phyloP scores from a whole-genome alignment of 2,797 vertebrate genomes.

The Coregonus suidteri region DNA sequence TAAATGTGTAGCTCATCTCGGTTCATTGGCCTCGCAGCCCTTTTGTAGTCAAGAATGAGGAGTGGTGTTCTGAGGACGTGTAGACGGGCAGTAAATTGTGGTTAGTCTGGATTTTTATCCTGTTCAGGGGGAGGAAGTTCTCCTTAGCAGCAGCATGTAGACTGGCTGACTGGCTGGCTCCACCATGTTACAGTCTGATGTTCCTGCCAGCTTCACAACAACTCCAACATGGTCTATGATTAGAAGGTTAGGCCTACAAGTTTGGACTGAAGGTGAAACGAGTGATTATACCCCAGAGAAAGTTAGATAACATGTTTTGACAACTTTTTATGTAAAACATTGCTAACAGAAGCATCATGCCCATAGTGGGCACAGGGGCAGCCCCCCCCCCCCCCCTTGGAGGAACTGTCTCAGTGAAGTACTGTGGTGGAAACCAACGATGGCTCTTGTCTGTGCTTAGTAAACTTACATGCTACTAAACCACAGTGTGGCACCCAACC shows the following conservation, averaged over 20 bases:
- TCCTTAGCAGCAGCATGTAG: not conserved
- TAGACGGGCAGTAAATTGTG: conserved; percentile 33
- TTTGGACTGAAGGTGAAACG: not conserved
- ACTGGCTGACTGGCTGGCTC: not conserved
- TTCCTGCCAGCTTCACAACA: not conserved
- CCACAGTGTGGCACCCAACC: conserved; percentile 56
- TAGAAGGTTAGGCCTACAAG: not conserved
- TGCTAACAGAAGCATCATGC: no score
- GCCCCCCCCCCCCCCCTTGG: not conserved
- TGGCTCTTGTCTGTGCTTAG: conserved; percentile 19
- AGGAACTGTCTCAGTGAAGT: not conserved
- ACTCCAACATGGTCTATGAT: not conserved
- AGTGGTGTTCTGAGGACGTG: conserved; percentile 19
- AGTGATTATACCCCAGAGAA: not conserved
- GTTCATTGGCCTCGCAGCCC: conserved; percentile 19
- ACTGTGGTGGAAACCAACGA: conserved; percentile 13
- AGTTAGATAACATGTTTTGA: not conserved
- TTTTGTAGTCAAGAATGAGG: conserved; percentile 21
- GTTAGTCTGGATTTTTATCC: conserved; percentile 21
- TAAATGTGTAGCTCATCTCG: conserved; percentile 24
- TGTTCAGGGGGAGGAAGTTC: conserved; percentile 12
- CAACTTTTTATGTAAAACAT: not conserved
- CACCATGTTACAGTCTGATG: not conserved
- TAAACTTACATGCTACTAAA: conserved; percentile 46
- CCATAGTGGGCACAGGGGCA: no score